Percentiles rank a stretch among this genome's conserved stretches.
phyloP scores from a whole-genome alignment of 2,888 invertebrate genomes.

The Nemurella pictetii region DNA sequence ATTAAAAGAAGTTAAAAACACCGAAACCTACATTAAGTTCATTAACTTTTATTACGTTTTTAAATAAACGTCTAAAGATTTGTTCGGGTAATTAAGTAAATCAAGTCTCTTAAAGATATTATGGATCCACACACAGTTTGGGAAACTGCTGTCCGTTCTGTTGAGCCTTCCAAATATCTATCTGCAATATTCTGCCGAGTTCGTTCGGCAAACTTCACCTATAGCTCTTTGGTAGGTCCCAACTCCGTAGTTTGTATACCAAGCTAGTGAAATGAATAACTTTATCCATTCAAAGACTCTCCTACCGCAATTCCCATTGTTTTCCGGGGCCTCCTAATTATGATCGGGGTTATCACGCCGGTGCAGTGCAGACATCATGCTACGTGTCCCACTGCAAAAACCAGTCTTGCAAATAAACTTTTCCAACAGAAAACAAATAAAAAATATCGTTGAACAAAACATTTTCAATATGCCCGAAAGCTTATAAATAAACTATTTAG shows the following conservation, averaged over 20 bases:
- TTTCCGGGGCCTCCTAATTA: not conserved
- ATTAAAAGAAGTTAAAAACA: slow-evolving; percentile 3
- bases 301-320: not conserved
- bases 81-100: slow-evolving; percentile 16
- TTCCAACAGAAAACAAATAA: not conserved
- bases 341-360: not conserved
- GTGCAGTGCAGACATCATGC: not conserved
- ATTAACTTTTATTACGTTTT: not conserved
- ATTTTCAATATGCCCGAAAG: not conserved
- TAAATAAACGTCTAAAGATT: slow-evolving; percentile 6
- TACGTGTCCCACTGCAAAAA: not conserved
- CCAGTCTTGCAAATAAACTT: not conserved
- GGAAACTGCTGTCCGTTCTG: not conserved
- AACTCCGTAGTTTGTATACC: not conserved
- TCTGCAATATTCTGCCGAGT: not conserved
- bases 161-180: not conserved
- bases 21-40: not conserved
- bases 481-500: not conserved
- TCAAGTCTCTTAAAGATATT: not conserved
- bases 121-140: not conserved
- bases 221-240: not conserved
- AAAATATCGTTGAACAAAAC: not conserved
- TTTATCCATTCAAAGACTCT: slow-evolving; percentile 18
- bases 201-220: slow-evolving; percentile 8
- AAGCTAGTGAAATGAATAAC: slow-evolving; percentile 7